A percentile compares a stretch with the other conserved stretches of the same genome.
phyloP scores from a whole-genome alignment of 2,797 vertebrate species.

The Tapera naevia region DNA sequence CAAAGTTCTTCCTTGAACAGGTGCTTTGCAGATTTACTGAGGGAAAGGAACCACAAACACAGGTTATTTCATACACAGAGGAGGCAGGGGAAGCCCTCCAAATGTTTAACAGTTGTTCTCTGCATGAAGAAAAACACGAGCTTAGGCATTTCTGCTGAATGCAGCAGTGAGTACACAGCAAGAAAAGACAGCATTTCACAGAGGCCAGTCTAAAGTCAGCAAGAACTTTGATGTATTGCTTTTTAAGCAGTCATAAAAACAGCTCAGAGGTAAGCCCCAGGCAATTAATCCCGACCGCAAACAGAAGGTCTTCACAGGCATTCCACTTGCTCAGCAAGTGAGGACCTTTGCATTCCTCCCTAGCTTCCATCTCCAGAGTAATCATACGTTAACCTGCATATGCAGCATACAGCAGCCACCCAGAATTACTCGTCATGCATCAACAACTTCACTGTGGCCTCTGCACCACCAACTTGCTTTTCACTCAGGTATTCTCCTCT shows the following conservation, averaged over 20 bases:
- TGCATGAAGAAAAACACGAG: neutral
- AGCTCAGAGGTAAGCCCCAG: neutral
- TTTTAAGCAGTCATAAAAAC: rapidly evolving
- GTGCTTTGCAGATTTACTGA: neutral
- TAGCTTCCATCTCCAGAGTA: neutral
- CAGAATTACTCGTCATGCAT: rapidly evolving
- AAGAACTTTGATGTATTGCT: neutral
- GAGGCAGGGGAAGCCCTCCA: neutral
- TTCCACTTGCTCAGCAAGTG: neutral
- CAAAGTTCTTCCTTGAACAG: neutral
- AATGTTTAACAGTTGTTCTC: neutral
- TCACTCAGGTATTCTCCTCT: neutral
- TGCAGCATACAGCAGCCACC: rapidly evolving
- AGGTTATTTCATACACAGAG: neutral
- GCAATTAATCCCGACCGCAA: neutral
- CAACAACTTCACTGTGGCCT: neutral
- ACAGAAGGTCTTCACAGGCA: too few species aligned
- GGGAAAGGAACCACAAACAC: neutral
- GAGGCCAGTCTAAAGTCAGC: neutral
- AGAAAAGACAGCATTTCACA: rapidly evolving
- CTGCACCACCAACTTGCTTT: neutral
- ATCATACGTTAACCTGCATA: rapidly evolving
- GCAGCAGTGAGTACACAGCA: neutral
- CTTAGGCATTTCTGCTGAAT: neutral
- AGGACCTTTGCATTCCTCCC: too few species aligned